Evolutionary conservation across 1,140 invertebrate species (phyloP), one percentile per base, ranked within the genome.

Genomic region (Chlorops oryzae): DNA sequence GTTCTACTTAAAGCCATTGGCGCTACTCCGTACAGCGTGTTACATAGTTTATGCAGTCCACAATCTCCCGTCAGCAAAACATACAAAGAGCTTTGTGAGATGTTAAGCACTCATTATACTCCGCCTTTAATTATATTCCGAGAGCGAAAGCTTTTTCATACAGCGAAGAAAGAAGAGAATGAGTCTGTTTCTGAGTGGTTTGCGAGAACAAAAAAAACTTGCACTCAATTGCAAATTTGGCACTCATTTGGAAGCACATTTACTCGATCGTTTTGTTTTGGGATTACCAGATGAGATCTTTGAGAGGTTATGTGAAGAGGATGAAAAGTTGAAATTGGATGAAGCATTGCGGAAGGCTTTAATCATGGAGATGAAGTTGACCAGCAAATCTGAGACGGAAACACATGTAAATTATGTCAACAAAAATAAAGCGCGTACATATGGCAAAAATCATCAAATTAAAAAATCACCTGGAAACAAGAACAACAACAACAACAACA

Each of bases 351-450:
- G 44, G 24, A 46, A 46, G 24, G 44, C 44, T 13, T 15, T 49
- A 32, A 49, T 32, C 20, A 49, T 40, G 47, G 48, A 42, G 34
- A 50, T 44, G 48, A 50, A 43, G 22, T 38, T 43, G n/a, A 22
- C 25, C 17, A 4, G 18, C 12, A 44, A 50, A 50, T n/a, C n/a
- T n/a, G n/a, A n/a, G n/a, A n/a, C n/a, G n/a, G n/a, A n/a, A n/a
- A n/a, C n/a, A n/a, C n/a, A n/a, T n/a, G n/a, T n/a, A n/a, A n/a
- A n/a, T n/a, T n/a, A n/a, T n/a, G n/a, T n/a, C n/a, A n/a, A n/a
- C n/a, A n/a, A n/a, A n/a, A n/a, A n/a, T n/a, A n/a, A n/a, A n/a
- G n/a, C n/a, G n/a, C n/a, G n/a, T n/a, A n/a, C n/a, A n/a, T n/a
- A n/a, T n/a, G n/a, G n/a, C n/a, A n/a, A n/a, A n/a, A n/a, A n/a